A percentile compares a stretch with the other conserved stretches of the same genome.
phyloP scores from a whole-genome alignment of 2,797 vertebrate genomes.

The Rachycentron canadum region DNA sequence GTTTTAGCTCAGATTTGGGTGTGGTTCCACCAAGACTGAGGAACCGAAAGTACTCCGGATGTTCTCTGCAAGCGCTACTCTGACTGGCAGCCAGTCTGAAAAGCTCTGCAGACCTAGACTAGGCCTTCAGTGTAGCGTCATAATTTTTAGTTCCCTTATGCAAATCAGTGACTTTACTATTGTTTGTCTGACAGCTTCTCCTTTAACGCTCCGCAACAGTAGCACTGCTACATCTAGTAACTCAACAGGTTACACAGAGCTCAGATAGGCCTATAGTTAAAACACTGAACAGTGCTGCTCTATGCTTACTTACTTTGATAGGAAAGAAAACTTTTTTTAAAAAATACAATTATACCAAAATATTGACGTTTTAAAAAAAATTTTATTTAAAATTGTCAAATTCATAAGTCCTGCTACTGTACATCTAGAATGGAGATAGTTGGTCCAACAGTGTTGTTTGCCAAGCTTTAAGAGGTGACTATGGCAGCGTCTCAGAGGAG shows the following conservation, averaged over 20 bases:
- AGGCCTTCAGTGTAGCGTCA: background rate
- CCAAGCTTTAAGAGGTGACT: background rate
- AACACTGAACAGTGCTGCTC: background rate
- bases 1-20: slow-evolving; percentile 63
- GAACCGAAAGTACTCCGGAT: slow-evolving; percentile 62
- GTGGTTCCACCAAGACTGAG: slow-evolving; percentile 62
- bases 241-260: background rate
- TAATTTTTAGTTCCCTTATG: slow-evolving; percentile 27
- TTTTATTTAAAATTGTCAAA: background rate
- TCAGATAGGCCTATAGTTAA: background rate
- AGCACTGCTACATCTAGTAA: background rate
- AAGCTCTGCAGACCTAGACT: too few species aligned
- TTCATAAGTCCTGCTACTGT: background rate
- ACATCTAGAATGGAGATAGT: background rate
- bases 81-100: background rate
- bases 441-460: background rate
- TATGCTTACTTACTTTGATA: background rate
- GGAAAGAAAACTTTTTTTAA: background rate
- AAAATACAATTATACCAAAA: too few species aligned
- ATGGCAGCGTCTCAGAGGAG: background rate
- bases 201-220: background rate
- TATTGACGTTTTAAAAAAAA: too few species aligned
- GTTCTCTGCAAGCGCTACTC: background rate
- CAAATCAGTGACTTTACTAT: slow-evolving; percentile 17
- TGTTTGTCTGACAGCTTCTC: slow-evolving; percentile 2